Conservation (phyloP, 2,888 invertebrate genomes). For the Drosophila acutilabella region DNA sequence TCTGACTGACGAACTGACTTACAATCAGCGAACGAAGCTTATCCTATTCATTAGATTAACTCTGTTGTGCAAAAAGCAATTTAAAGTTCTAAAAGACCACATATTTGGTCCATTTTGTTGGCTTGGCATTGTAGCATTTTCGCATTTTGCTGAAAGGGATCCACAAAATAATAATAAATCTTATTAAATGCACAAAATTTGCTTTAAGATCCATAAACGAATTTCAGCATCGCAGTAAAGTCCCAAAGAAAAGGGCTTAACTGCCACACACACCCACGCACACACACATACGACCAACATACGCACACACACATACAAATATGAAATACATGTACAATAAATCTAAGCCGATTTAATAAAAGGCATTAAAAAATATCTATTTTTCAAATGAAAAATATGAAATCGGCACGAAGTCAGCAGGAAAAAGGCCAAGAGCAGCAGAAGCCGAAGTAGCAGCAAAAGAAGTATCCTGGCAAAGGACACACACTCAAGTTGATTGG, state of each 20-base stretch:
- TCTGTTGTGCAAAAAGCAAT: constrained; percentile 41
- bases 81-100: constrained; percentile 38
- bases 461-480: constrained; percentile 37
- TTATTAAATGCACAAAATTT: constrained; percentile 64
- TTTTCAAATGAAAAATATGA: constrained; percentile 75
- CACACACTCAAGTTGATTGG: constrained; percentile 74
- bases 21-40: constrained; percentile 44
- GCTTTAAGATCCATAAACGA: constrained; percentile 70
- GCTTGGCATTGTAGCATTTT: constrained; percentile 12
- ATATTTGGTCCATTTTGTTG: neutral
- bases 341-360: constrained; percentile 82
- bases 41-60: constrained; percentile 60
- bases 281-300: constrained; percentile 15
- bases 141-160: constrained; percentile 37
- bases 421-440: constrained; percentile 50
- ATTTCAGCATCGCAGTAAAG: constrained; percentile 55
- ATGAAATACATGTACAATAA: constrained; percentile 65
- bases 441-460: constrained; percentile 5
- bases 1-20: constrained; percentile 2
- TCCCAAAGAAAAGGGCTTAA: constrained; percentile 59
- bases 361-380: constrained; percentile 77
- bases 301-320: constrained; percentile 25
- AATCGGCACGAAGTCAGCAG: constrained; percentile 71
- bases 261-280: constrained; percentile 40
- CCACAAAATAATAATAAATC: constrained; percentile 63